Evolutionary conservation across 2,888 invertebrate genomes (phyloP), one percentile per base, ranked within the genome.

Genomic region (Phortica okadai): DNA sequence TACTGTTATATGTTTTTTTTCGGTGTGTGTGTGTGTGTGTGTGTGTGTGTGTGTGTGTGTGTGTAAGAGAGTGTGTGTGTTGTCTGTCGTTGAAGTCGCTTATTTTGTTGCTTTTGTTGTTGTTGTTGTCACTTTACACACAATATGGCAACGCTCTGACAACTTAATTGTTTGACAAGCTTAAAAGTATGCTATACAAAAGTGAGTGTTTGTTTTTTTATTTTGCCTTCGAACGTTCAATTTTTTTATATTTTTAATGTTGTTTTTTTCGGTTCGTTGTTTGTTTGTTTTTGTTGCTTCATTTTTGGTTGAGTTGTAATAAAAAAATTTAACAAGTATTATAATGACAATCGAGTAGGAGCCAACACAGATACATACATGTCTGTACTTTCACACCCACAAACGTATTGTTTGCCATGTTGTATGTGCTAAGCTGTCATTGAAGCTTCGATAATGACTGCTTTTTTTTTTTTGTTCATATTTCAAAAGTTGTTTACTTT

Each of bases 401-500:
- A 67, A 21, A 45, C 58, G 50, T 6, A 50, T 50, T 66, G 66
- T 41, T 10, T 66, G 8, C 67, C 54, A 76, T 78, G 54, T 50
- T 33, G 50, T 8, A 50, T 50, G 50, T 50, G 50, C 14, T 50
- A 50, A 50, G 50, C 50, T 50, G 50, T 3, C 8, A 50, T 78
- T 78, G 76, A 75, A 73, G 75, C 73, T 73, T 56, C 21, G n/a
- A 58, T 44, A 73, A 73, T 56, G 25, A 58, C 50, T 58, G 56
- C 16, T 6, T 73, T 41, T 58, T 58, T 42, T 16, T 44, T 69
- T 45, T 44, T 69, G 21, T 21, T 21, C 21, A 6, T 44, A 58
- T 75, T 72, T 75, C 72, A 42, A 72, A n/a, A 8, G 16, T 4
- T 16, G 62, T 25, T 54, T 54, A n/a, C n/a, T 54, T 54, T 54